phyloP scores from a whole-genome alignment of 2,797 vertebrate genomes.

The Chelon auratus region DNA sequence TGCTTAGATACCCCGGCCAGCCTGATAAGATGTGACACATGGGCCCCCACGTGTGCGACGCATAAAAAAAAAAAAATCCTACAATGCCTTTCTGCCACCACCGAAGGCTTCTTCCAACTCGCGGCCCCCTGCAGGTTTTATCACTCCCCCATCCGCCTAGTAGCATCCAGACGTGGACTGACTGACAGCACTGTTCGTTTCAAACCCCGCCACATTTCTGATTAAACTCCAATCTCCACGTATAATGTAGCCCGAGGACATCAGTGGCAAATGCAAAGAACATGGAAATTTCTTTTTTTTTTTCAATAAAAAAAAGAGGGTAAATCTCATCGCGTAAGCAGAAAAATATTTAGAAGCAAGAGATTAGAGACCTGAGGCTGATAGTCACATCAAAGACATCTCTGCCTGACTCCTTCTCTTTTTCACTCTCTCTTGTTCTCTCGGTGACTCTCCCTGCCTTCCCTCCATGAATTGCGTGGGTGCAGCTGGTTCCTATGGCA shows the following conservation, averaged over 20 bases:
- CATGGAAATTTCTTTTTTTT: constrained; percentile 46
- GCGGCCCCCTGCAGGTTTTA: constrained; percentile 38
- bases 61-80: constrained; percentile 30
- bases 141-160: constrained; percentile 13
- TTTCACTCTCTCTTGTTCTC: constrained; percentile 42
- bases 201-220: constrained; percentile 26
- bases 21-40: constrained; percentile 63
- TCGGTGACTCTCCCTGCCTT: constrained; percentile 56
- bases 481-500: constrained; percentile 76
- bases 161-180: constrained; percentile 40
- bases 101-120: constrained; percentile 18
- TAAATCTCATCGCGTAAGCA: constrained; percentile 64
- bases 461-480: constrained; percentile 64
- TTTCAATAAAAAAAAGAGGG: constrained; percentile 1
- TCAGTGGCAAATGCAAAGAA: constrained; percentile 60
- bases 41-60: constrained; percentile 40
- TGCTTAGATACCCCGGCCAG: constrained; percentile 37
- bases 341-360: constrained; percentile 71
- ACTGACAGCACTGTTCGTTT: constrained; percentile 47
- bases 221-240: constrained; percentile 44
- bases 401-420: constrained; percentile 28
- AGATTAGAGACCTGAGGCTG: constrained; percentile 72
- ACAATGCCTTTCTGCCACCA: constrained; percentile 14
- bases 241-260: constrained; percentile 55
- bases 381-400: constrained; percentile 75